Evolutionary conservation across 1,140 invertebrate species (phyloP).

Genomic region (Heliconius hermathena): DNA sequence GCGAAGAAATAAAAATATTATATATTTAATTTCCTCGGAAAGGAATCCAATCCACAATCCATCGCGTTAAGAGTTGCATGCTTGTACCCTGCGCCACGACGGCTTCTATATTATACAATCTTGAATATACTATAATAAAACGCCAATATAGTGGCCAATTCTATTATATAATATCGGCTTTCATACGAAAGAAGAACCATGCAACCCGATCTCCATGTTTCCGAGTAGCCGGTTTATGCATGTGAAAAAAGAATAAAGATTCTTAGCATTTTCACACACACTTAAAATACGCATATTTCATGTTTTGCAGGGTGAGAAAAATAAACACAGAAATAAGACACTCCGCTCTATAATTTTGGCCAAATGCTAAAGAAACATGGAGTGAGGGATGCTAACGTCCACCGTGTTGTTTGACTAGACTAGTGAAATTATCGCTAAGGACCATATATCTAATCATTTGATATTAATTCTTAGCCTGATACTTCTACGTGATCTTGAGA

Average conservation of each 20-base stretch:
- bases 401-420: background rate
- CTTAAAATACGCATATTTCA: background rate
- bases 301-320: background rate
- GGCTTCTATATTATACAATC: no score
- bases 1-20: no score
- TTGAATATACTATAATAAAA: background rate
- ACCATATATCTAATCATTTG: background rate
- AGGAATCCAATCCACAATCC: no score
- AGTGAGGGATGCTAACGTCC: no score
- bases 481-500: no score
- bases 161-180: constrained; percentile 5
- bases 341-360: background rate
- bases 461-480: background rate
- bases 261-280: constrained; percentile 6
- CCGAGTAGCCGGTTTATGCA: background rate
- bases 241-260: background rate
- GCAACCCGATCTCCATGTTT: background rate
- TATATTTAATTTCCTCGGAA: no score
- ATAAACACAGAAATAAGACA: background rate
- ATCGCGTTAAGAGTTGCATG: no score
- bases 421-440: background rate
- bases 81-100: background rate
- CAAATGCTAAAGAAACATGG: no score
- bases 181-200: constrained; percentile 6
- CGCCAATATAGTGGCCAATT: background rate